Percentiles rank a stretch among this genome's conserved stretches.
Conservation (phyloP, 2,113 vertebrate genomes). For the Carettochelys insculpta region DNA sequence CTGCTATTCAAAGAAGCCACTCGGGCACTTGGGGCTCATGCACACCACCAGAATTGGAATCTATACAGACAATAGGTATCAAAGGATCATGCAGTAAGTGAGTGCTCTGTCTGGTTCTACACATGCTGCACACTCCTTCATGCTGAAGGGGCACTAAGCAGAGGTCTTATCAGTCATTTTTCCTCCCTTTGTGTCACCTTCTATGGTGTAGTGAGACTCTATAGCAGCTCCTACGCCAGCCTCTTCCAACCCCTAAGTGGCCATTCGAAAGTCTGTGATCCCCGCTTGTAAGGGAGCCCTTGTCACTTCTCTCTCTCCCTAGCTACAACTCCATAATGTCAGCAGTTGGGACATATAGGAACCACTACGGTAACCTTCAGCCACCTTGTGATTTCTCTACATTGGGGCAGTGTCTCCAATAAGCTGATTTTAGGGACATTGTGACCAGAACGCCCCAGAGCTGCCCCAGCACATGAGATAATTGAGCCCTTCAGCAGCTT, state of each 20-base stretch:
- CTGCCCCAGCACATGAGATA: no score
- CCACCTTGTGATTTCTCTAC: background rate
- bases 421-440: background rate
- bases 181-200: background rate
- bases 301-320: background rate
- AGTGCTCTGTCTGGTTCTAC: background rate
- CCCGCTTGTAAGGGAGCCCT: background rate
- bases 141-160: background rate
- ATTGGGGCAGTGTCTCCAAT: background rate
- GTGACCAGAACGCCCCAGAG: background rate
- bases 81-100: no score
- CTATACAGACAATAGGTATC: no score
- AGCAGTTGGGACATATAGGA: background rate
- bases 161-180: no score
- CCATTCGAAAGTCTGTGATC: background rate
- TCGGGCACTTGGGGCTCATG: no score
- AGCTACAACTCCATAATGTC: background rate
- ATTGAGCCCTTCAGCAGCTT: no score
- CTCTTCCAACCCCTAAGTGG: background rate
- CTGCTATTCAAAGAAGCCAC: no score
- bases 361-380: background rate
- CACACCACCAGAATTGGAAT: no score
- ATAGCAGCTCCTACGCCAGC: background rate
- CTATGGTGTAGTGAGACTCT: background rate
- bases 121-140: background rate